These are phyloP conservation scores for Ceyx margarethae DNA, from an alignment of 2,113 vertebrate genomes.

Conservation along the genomic window DNA sequence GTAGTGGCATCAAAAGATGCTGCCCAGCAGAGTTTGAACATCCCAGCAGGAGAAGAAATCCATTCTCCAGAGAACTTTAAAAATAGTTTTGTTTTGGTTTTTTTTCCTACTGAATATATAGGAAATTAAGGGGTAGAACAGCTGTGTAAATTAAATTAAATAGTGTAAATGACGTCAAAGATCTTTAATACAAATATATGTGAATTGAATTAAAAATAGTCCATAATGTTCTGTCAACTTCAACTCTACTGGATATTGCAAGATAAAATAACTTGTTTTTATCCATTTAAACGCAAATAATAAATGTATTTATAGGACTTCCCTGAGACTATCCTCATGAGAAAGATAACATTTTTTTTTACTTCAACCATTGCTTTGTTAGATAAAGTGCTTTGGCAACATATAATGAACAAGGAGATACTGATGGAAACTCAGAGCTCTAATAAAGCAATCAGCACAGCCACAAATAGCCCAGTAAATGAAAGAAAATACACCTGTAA, in stretches of 20 bases:
- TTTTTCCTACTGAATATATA: neutral
- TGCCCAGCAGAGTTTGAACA: neutral
- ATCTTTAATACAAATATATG: neutral
- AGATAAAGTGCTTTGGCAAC: neutral
- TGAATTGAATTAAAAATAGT: neutral
- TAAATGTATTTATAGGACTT: neutral
- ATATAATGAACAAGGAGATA: neutral
- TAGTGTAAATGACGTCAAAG: neutral
- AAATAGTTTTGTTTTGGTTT: neutral
- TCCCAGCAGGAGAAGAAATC: rapidly evolving
- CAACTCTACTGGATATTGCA: neutral
- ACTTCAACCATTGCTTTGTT: neutral
- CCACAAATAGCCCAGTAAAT: neutral
- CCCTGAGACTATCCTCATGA: neutral
- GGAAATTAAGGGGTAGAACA: neutral
- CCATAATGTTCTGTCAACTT: neutral
- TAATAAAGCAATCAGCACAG: neutral
- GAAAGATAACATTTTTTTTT: neutral
- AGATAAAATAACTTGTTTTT: neutral
- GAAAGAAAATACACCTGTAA: neutral
- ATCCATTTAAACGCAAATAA: neutral
- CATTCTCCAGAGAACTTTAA: neutral
- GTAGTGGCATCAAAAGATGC: neutral
- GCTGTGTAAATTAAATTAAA: neutral
- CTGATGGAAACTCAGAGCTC: neutral